These are phyloP conservation scores for Drosophila neotestacea DNA, from an alignment of 2,888 invertebrate genomes.

Conservation along the genomic window DNA sequence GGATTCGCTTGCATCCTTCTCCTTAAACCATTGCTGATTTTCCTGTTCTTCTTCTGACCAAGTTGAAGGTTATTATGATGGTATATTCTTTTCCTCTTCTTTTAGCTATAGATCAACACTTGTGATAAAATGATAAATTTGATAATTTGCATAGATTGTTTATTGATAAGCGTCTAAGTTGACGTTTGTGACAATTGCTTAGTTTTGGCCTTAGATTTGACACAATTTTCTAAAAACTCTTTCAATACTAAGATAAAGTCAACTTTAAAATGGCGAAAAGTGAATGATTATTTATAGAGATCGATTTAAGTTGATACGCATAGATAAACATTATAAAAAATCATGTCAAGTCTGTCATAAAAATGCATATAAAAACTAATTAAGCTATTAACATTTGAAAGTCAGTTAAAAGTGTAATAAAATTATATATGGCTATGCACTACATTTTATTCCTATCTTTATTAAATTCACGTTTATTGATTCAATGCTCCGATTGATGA, in stretches of 20 bases:
- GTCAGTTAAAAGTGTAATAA: constrained; percentile 45
- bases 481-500: neutral
- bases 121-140: constrained; percentile 31
- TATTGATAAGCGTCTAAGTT: constrained; percentile 14
- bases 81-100: constrained; percentile 1
- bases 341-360: neutral
- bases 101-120: constrained; percentile 18
- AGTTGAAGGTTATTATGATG: constrained; percentile 49
- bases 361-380: constrained; percentile 14
- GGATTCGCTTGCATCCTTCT: constrained; percentile 11
- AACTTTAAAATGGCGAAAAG: neutral
- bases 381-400: constrained; percentile 8
- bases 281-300: neutral
- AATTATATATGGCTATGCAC: constrained; percentile 3
- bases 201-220: neutral
- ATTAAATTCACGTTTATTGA: neutral
- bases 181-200: neutral
- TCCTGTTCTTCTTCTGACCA: constrained; percentile 1
- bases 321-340: neutral
- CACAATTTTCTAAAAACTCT: neutral
- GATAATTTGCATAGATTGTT: constrained; percentile 51
- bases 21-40: constrained; percentile 5
- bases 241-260: neutral
- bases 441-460: constrained; percentile 1
- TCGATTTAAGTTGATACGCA: neutral